Percentiles rank a stretch among this genome's conserved stretches.
These are phyloP conservation scores for Aphelenchoides besseyi DNA, from an alignment of 1,140 invertebrate species.

Conservation along the genomic window DNA sequence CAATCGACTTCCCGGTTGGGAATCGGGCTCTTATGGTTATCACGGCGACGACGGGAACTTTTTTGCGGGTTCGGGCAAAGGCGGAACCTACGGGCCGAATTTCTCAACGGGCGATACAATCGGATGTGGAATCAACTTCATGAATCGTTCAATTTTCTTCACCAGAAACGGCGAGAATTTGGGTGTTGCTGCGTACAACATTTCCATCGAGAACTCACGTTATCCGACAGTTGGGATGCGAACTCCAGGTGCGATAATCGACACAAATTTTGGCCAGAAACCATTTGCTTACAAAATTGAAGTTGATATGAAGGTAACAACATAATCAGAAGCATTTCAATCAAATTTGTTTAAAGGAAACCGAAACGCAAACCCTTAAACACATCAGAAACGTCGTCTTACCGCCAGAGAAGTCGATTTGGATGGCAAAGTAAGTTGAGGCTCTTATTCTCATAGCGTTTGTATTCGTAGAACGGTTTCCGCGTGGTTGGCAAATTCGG, in stretches of 20 bases:
- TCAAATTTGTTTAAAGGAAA: conserved; percentile 22
- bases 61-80: conserved; percentile 90
- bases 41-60: conserved; percentile 99
- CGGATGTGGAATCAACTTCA: conserved; percentile 94
- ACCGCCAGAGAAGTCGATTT: conserved; percentile 46
- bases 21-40: conserved; percentile 98
- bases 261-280: conserved; percentile 95
- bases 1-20: conserved; percentile 95
- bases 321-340: conserved; percentile 1
- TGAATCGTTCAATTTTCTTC: conserved; percentile 97
- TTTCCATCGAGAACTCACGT: conserved; percentile 72
- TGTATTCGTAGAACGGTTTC: conserved; percentile 24
- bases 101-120: conserved; percentile 94
- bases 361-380: conserved; percentile 13
- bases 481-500: conserved; percentile 41
- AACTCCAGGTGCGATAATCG: conserved; percentile 93
- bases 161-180: conserved; percentile 97
- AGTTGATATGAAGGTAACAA: conserved; percentile 76
- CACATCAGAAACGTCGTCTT: conserved; percentile 33
- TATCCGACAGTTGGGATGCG: conserved; percentile 97
- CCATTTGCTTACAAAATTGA: conserved; percentile 97
- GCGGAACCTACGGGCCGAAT: conserved; percentile 93
- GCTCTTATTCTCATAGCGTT: background rate
- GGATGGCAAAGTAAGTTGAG: conserved; percentile 44
- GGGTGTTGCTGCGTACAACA: conserved; percentile 68